Evolutionary conservation across 2,797 vertebrate genomes (phyloP).

Genomic region (Poeciliopsis presidionis): DNA sequence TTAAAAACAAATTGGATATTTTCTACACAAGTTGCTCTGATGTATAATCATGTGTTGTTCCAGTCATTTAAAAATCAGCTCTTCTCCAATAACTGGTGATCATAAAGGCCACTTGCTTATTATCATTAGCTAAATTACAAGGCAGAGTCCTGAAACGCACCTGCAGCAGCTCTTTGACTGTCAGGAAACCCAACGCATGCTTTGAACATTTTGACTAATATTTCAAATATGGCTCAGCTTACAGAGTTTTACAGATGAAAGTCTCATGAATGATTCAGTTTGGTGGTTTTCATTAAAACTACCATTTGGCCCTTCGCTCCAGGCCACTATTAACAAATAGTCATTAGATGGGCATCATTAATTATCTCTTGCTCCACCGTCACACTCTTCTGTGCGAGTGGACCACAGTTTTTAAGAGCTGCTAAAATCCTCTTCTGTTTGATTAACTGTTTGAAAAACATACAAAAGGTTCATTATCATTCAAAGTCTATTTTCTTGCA

Average conservation of each 20-base stretch:
- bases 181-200: neutral
- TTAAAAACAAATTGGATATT: neutral
- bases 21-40: neutral
- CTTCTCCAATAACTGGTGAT: neutral
- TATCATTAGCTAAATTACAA: constrained; percentile 1
- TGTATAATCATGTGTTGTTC: neutral
- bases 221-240: constrained; percentile 29
- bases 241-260: constrained; percentile 62
- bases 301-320: constrained; percentile 55
- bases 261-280: constrained; percentile 53
- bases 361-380: constrained; percentile 61
- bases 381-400: constrained; percentile 49
- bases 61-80: neutral
- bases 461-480: constrained; percentile 28
- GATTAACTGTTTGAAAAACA: constrained; percentile 31
- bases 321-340: constrained; percentile 64
- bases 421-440: constrained; percentile 24
- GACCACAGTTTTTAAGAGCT: constrained; percentile 43
- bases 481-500: constrained; percentile 27
- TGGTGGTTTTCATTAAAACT: constrained; percentile 69
- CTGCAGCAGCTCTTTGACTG: neutral
- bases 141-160: neutral
- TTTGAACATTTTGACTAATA: constrained; percentile 6
- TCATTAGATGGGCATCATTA: constrained; percentile 71
- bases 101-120: neutral